Conservation (phyloP, 2,888 invertebrate genomes). For the Salticus scenicus region DNA sequence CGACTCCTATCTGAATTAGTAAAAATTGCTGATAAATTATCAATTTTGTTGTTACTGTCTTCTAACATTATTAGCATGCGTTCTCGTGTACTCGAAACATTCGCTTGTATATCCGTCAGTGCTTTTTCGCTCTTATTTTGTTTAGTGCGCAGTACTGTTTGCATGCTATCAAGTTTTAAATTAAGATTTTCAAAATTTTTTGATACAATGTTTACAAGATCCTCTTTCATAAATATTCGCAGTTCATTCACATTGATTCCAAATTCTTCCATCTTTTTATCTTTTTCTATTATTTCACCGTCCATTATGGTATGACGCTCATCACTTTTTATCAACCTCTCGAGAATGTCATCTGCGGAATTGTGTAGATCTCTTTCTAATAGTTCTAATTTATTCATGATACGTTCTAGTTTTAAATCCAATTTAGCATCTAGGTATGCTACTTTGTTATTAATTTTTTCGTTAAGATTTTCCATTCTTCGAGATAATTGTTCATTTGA, state of each 20-base stretch:
- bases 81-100: slow-evolving; percentile 20
- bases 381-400: slow-evolving; percentile 62
- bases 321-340: slow-evolving; percentile 65
- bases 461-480: slow-evolving; percentile 62
- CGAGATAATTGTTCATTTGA: slow-evolving; percentile 63
- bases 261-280: slow-evolving; percentile 45
- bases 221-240: slow-evolving; percentile 47
- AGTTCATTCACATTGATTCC: slow-evolving; percentile 33
- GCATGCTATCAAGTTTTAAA: slow-evolving; percentile 3
- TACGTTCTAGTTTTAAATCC: slow-evolving; percentile 55
- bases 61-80: slow-evolving; percentile 18
- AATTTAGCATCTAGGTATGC: slow-evolving; percentile 65
- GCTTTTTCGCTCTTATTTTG: slow-evolving; percentile 39
- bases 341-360: slow-evolving; percentile 64
- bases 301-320: slow-evolving; percentile 59
- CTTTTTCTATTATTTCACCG: slow-evolving; percentile 24
- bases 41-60: slow-evolving; percentile 46
- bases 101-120: slow-evolving; percentile 12
- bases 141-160: not conserved
- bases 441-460: slow-evolving; percentile 65
- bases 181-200: slow-evolving; percentile 38
- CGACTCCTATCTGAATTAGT: slow-evolving; percentile 21
- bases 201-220: slow-evolving; percentile 24
- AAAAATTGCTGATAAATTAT: slow-evolving; percentile 39
- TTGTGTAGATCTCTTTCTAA: slow-evolving; percentile 67